A percentile compares a stretch with the other conserved stretches of the same genome.
Conservation (phyloP, 1,140 invertebrate genomes). For the Penaeus japonicus region DNA sequence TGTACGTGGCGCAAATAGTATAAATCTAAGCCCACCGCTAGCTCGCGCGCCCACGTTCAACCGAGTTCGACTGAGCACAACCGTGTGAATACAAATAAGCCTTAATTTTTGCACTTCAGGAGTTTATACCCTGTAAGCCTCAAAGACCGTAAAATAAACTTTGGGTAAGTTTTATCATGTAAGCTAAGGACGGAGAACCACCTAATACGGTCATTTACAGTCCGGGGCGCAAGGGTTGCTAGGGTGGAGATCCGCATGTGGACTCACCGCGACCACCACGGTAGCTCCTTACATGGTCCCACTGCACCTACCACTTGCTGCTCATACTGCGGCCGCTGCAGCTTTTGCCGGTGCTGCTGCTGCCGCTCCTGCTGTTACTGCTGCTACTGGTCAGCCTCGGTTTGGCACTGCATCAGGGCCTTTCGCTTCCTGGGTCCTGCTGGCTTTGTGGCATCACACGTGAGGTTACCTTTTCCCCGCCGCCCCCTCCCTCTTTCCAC, state of each 20-base stretch:
- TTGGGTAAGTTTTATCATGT: conserved; percentile 56
- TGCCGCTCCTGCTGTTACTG: too few relatives aligned
- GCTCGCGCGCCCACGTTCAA: background rate
- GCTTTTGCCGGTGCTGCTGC: too few relatives aligned
- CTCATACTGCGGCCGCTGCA: too few relatives aligned
- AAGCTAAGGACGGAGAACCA: conserved; percentile 43
- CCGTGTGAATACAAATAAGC: conserved; percentile 46
- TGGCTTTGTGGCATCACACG: too few relatives aligned
- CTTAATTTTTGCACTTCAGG: conserved; percentile 42
- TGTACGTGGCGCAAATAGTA: background rate
- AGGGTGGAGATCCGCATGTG: conserved; percentile 11
- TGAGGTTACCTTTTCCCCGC: too few relatives aligned
- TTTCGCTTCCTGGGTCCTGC: too few relatives aligned
- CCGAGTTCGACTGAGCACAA: conserved; percentile 34
- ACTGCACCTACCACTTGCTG: too few relatives aligned
- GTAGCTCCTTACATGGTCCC: conserved; percentile 3
- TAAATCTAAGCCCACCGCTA: background rate
- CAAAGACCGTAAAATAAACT: conserved; percentile 54
- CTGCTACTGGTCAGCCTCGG: too few relatives aligned
- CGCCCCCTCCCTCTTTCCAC: too few relatives aligned
- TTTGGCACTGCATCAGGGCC: too few relatives aligned
- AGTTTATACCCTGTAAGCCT: conserved; percentile 49
- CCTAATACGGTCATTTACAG: conserved; percentile 48
- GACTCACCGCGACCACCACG: background rate
- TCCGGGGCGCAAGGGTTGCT: conserved; percentile 28